A percentile compares a stretch with the other conserved stretches of the same genome.
These are phyloP conservation scores for Oryzias sinensis DNA, from an alignment of 2,797 vertebrate species.

Conservation along the genomic window DNA sequence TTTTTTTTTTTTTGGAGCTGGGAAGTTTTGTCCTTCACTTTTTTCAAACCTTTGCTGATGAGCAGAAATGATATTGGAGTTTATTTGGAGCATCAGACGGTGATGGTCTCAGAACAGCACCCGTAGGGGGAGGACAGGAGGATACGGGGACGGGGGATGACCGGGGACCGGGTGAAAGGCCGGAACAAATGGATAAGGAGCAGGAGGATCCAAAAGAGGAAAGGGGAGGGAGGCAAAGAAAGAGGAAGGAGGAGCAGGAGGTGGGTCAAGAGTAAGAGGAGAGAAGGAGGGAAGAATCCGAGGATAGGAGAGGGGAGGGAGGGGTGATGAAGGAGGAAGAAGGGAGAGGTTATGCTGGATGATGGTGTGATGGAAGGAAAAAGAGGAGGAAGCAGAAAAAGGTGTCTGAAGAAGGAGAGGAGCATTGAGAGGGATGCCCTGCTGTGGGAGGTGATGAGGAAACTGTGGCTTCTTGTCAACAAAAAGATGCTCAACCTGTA, in stretches of 20 bases:
- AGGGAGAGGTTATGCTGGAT: constrained; percentile 66
- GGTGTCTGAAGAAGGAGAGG: constrained; percentile 51
- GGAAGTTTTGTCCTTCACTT: constrained; percentile 15
- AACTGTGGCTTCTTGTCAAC: constrained; percentile 52
- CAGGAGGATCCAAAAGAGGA: constrained; percentile 41
- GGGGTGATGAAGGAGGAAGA: constrained; percentile 49
- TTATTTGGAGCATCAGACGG: background rate
- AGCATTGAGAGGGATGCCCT: constrained; percentile 51
- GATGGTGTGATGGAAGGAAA: constrained; percentile 68
- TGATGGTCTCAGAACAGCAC: constrained; percentile 53
- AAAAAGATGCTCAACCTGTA: constrained; percentile 40
- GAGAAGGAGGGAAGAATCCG: constrained; percentile 54
- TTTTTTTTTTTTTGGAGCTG: constrained; percentile 24
- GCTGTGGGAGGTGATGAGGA: constrained; percentile 28
- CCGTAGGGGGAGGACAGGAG: constrained; percentile 59
- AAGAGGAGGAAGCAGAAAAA: constrained; percentile 53
- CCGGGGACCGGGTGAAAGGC: constrained; percentile 58
- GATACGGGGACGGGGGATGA: constrained; percentile 50
- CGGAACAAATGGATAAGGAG: constrained; percentile 51
- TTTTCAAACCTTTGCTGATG: no score
- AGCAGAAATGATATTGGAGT: constrained; percentile 13
- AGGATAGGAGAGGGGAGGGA: constrained; percentile 48
- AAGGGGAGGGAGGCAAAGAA: constrained; percentile 58
- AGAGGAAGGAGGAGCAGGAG: constrained; percentile 33
- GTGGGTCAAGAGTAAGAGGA: constrained; percentile 39